Evolutionary conservation across 2,888 invertebrate species (phyloP).

Genomic region (Morpho helenor): DNA sequence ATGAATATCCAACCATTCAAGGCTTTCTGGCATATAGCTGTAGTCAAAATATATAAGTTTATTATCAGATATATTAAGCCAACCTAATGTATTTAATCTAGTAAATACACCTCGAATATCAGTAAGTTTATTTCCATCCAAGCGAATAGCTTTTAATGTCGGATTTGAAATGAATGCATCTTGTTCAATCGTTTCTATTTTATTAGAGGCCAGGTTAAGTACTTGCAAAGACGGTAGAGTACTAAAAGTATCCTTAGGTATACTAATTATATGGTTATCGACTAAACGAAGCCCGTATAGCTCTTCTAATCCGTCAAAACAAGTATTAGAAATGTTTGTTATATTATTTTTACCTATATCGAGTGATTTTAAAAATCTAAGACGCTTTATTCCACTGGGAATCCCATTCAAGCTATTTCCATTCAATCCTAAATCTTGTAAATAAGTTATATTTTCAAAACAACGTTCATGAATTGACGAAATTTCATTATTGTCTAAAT

Average conservation of each 20-base stretch:
- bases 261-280: slow-evolving; percentile 86
- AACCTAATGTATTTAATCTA: slow-evolving; percentile 84
- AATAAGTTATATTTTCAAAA: slow-evolving; percentile 87
- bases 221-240: slow-evolving; percentile 86
- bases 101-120: slow-evolving; percentile 88
- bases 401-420: slow-evolving; percentile 83
- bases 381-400: slow-evolving; percentile 83
- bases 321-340: slow-evolving; percentile 83
- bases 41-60: slow-evolving; percentile 89
- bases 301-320: slow-evolving; percentile 86
- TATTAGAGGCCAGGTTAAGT: slow-evolving; percentile 89
- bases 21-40: slow-evolving; percentile 84
- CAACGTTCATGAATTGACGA: slow-evolving; percentile 82
- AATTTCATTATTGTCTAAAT: slow-evolving; percentile 86
- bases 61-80: slow-evolving; percentile 90
- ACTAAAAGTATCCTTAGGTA: slow-evolving; percentile 86
- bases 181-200: slow-evolving; percentile 86
- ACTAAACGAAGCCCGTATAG: slow-evolving; percentile 88
- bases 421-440: slow-evolving; percentile 88
- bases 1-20: slow-evolving; percentile 90
- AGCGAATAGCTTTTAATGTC: slow-evolving; percentile 84
- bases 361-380: slow-evolving; percentile 85
- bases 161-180: slow-evolving; percentile 87
- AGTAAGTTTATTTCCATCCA: slow-evolving; percentile 87
- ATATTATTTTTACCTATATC: slow-evolving; percentile 91